These are phyloP conservation scores for Triplophysa tibetana DNA, from an alignment of 2,113 vertebrate genomes.

Conservation along the genomic window DNA sequence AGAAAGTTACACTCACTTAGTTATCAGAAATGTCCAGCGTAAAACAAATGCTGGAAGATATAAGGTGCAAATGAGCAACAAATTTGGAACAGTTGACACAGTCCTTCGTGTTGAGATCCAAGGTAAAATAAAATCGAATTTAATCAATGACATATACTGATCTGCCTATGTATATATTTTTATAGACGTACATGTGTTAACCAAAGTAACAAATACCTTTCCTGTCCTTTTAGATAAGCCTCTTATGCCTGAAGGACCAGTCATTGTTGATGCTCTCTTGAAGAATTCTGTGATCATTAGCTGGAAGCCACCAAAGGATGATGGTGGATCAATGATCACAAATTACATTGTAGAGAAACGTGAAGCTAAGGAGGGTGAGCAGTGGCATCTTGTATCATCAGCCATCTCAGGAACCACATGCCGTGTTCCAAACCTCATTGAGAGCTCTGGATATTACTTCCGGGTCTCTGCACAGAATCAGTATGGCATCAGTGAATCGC, in stretches of 20 bases:
- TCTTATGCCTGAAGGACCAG: conserved; percentile 85
- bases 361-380: conserved; percentile 93
- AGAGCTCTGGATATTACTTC: conserved; percentile 96
- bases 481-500: conserved; percentile 89
- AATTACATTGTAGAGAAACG: conserved; percentile 96
- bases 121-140: conserved; percentile 75
- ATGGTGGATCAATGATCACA: conserved; percentile 92
- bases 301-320: conserved; percentile 92
- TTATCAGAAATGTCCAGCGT: conserved; percentile 92
- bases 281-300: conserved; percentile 95
- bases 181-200: neutral
- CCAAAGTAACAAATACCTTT: conserved; percentile 16
- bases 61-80: conserved; percentile 95
- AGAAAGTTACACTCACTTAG: conserved; percentile 93
- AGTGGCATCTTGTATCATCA: conserved; percentile 95
- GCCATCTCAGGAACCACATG: conserved; percentile 89
- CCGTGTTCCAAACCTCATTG: conserved; percentile 88
- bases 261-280: conserved; percentile 89
- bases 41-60: conserved; percentile 94
- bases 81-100: conserved; percentile 87
- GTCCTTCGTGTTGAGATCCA: conserved; percentile 92
- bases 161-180: neutral
- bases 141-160: neutral
- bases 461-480: conserved; percentile 95
- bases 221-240: conserved; percentile 86